Conservation (phyloP, 2,888 invertebrate genomes). For the Parascotia fuliginaria region DNA sequence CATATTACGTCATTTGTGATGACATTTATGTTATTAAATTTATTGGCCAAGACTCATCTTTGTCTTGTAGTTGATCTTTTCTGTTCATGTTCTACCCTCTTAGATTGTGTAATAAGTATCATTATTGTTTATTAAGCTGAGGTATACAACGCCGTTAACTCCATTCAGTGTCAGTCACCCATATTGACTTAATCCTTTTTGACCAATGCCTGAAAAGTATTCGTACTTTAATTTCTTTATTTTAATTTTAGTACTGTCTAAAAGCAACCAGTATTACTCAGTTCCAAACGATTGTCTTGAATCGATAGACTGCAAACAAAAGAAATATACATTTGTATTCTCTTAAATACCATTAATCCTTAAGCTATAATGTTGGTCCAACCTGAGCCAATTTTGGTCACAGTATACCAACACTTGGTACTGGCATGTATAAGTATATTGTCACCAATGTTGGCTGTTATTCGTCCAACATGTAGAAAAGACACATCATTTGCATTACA, state of each 20-base stretch:
- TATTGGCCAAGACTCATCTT: neutral
- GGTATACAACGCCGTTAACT: conserved; percentile 53
- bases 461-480: no score
- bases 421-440: no score
- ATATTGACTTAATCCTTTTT: conserved; percentile 74
- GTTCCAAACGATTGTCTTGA: conserved; percentile 46
- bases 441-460: no score
- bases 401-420: no score
- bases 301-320: conserved; percentile 44
- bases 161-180: conserved; percentile 60
- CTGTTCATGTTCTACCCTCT: neutral
- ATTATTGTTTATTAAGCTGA: conserved; percentile 49
- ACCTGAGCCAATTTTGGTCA: neutral
- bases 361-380: neutral
- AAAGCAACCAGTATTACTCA: conserved; percentile 33
- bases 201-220: conserved; percentile 76
- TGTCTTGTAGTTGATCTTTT: neutral
- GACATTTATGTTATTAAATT: neutral
- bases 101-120: conserved; percentile 41
- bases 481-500: no score
- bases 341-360: neutral
- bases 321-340: conserved; percentile 23
- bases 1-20: no score
- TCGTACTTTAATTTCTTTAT: conserved; percentile 62
- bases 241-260: conserved; percentile 27